A percentile compares a stretch with the other conserved stretches of the same genome.
phyloP scores from a whole-genome alignment of 2,797 vertebrate genomes.

The Cirrhinus mrigala region DNA sequence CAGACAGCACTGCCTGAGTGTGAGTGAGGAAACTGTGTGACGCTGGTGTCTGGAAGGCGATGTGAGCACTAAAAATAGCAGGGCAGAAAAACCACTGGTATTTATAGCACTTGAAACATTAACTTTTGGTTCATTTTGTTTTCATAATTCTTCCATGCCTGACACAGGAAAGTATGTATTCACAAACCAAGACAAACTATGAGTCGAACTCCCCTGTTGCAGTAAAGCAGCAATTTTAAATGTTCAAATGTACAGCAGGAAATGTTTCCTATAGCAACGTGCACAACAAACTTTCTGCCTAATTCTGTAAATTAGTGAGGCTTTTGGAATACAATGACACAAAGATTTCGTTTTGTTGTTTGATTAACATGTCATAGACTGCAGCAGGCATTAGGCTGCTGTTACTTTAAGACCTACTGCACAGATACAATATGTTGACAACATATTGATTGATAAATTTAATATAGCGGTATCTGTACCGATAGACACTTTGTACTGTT shows the following conservation, averaged over 20 bases:
- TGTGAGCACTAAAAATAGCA: constrained; percentile 75
- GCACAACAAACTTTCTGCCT: background rate
- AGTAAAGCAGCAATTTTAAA: constrained; percentile 14
- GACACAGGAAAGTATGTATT: constrained; percentile 57
- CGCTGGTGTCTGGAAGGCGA: constrained; percentile 73
- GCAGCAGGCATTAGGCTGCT: background rate
- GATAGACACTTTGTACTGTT: background rate
- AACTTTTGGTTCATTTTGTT: constrained; percentile 74
- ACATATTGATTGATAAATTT: background rate
- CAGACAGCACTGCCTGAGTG: constrained; percentile 62
- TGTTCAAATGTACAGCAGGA: background rate
- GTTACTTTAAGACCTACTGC: background rate
- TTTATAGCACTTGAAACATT: constrained; percentile 82
- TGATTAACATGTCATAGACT: too few relatives aligned
- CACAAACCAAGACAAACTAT: constrained; percentile 49
- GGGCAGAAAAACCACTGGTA: constrained; percentile 78
- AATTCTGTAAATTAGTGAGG: constrained; percentile 1
- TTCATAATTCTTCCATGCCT: constrained; percentile 63
- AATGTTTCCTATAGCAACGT: constrained; percentile 1
- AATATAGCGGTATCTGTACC: background rate
- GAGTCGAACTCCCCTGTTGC: background rate
- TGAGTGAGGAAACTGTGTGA: constrained; percentile 69
- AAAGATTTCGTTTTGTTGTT: background rate
- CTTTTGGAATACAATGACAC: background rate
- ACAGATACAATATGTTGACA: background rate